A percentile compares a stretch with the other conserved stretches of the same genome.
Conservation (phyloP, 2,888 invertebrate genomes). For the Mesorhabditis spiculigera region DNA sequence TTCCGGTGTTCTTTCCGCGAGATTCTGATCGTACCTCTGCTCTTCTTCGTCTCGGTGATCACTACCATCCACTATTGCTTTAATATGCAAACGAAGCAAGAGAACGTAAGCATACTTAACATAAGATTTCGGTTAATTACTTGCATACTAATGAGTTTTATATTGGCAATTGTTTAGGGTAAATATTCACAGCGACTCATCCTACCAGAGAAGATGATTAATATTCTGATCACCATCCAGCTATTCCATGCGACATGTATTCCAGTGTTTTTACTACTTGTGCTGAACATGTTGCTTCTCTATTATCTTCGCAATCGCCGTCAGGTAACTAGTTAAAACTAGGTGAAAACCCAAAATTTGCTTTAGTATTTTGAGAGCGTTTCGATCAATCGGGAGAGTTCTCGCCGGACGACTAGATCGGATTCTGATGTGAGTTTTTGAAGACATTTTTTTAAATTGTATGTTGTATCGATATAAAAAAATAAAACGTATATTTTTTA, state of each 20-base stretch:
- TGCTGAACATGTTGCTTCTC: conserved; percentile 31
- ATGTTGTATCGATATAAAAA: neutral
- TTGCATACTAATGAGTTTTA: too few relatives aligned
- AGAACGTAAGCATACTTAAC: neutral
- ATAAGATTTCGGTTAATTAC: too few relatives aligned
- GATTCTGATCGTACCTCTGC: conserved; percentile 21
- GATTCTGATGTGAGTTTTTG: neutral
- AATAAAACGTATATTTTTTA: neutral
- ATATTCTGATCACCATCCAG: neutral
- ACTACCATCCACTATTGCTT: conserved; percentile 22
- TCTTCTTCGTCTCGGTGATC: conserved; percentile 24
- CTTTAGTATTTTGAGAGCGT: conserved; percentile 1
- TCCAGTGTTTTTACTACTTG: conserved; percentile 32
- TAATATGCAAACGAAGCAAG: neutral
- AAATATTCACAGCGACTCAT: too few relatives aligned
- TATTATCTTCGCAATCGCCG: conserved; percentile 32
- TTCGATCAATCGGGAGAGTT: conserved; percentile 4
- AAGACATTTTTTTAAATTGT: conserved; percentile 13
- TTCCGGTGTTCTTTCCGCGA: conserved; percentile 18
- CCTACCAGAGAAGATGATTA: neutral
- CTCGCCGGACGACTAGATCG: neutral
- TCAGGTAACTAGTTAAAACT: conserved; percentile 6
- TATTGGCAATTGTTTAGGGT: too few relatives aligned
- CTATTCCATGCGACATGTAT: conserved; percentile 15
- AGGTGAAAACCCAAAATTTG: neutral